A percentile compares a stretch with the other conserved stretches of the same genome.
Conservation (phyloP, 2,113 vertebrate genomes). For the Calcarius ornatus region DNA sequence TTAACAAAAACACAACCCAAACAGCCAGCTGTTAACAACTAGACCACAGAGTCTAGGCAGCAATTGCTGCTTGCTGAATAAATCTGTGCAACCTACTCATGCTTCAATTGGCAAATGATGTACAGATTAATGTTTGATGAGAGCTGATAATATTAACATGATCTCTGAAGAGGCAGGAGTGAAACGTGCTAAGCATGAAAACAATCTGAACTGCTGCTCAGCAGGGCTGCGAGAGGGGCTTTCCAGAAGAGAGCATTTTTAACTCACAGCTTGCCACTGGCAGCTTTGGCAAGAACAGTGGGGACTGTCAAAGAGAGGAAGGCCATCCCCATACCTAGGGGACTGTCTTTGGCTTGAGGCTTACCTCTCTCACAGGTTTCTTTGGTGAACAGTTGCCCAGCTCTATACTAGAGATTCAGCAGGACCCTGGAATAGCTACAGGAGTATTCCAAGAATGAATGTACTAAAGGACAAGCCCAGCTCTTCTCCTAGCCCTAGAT, state of each 20-base stretch:
- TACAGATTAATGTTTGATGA: conserved; percentile 34
- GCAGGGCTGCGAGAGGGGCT: not conserved
- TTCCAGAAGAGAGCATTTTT: not conserved
- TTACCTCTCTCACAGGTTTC: not conserved
- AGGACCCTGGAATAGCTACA: not conserved
- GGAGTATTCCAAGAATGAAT: not conserved
- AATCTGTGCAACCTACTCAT: not conserved
- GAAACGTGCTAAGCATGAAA: not conserved
- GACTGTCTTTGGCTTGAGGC: not conserved
- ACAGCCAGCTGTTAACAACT: not conserved
- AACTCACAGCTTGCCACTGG: not conserved
- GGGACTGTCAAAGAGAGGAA: not conserved
- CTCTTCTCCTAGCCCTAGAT: not conserved
- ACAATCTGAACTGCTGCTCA: not conserved
- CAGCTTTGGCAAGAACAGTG: not conserved
- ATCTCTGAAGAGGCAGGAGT: not conserved
- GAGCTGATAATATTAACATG: conserved; percentile 7
- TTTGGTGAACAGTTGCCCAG: not conserved
- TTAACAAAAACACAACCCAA: conserved; percentile 2
- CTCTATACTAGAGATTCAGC: not conserved
- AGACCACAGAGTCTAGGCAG: not conserved
- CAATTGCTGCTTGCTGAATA: not conserved
- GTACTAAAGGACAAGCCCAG: not conserved
- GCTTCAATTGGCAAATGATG: conserved; percentile 3
- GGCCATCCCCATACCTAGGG: not conserved